phyloP scores from a whole-genome alignment of 2,113 vertebrate species.

The Sclerurus mexicanus region DNA sequence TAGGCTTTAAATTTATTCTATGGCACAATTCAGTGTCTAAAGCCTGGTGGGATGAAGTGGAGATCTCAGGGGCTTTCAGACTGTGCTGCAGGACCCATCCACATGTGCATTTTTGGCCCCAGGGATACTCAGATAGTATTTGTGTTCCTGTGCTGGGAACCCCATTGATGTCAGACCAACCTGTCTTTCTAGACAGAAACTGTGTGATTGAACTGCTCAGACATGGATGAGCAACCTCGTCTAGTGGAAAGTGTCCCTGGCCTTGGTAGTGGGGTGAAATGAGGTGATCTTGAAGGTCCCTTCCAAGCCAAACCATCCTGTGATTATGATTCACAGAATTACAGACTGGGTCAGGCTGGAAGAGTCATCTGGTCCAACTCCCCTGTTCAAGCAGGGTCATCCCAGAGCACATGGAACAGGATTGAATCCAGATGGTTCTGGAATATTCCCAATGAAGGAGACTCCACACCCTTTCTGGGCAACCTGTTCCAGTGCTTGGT shows the following conservation, averaged over 20 bases:
- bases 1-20: not conserved
- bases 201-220: not conserved
- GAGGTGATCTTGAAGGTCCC: not conserved
- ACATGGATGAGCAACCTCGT: not conserved
- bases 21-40: not conserved
- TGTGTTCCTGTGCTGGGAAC: not conserved
- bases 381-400: not conserved
- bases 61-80: not conserved
- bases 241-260: not conserved
- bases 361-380: not conserved
- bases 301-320: not conserved
- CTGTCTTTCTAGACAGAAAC: not conserved
- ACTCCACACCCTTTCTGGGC: not conserved
- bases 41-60: not conserved
- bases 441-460: not conserved
- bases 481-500: not conserved
- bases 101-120: fast-evolving
- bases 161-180: not conserved
- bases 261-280: not conserved
- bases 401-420: fast-evolving
- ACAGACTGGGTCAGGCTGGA: not conserved
- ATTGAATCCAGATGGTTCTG: not conserved
- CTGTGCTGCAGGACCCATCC: not conserved
- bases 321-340: not conserved
- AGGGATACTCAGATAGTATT: fast-evolving